These are phyloP conservation scores for Pitta sordida DNA, from an alignment of 2,113 vertebrate species.

Conservation along the genomic window DNA sequence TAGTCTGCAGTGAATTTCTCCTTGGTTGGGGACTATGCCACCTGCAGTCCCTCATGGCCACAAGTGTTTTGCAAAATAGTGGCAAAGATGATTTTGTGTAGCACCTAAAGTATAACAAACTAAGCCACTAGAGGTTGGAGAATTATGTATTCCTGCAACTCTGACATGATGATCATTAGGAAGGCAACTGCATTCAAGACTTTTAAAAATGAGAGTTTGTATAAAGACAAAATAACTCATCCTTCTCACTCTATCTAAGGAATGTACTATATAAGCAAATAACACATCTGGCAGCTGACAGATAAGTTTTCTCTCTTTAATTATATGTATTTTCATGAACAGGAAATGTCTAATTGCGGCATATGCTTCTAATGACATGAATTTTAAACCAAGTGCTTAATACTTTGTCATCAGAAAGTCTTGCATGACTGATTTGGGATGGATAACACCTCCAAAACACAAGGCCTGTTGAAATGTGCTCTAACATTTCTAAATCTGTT, in stretches of 20 bases:
- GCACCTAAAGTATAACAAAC: not conserved
- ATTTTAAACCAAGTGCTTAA: slow-evolving; percentile 18
- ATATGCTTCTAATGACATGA: not conserved
- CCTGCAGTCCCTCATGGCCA: not conserved
- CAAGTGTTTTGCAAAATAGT: not conserved
- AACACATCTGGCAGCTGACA: slow-evolving; percentile 57
- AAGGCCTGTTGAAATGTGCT: not conserved
- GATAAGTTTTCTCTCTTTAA: slow-evolving; percentile 21
- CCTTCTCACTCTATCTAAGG: not conserved
- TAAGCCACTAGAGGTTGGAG: not conserved
- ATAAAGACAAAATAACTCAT: not conserved
- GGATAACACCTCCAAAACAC: not conserved
- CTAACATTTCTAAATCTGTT: not conserved
- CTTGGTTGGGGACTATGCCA: not conserved
- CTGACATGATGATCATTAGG: not conserved
- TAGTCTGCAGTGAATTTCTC: not conserved
- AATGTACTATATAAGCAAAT: slow-evolving; percentile 10
- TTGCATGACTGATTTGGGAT: not conserved
- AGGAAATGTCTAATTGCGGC: slow-evolving; percentile 51
- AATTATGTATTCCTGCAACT: not conserved
- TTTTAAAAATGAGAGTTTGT: not conserved
- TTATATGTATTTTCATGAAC: slow-evolving; percentile 39
- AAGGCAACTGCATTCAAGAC: not conserved
- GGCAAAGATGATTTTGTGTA: not conserved
- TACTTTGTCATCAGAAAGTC: slow-evolving; percentile 13